Base-by-base conservation (phyloP, 2,888 invertebrate genomes). In the Dromius quadrimaculatus region DNA sequence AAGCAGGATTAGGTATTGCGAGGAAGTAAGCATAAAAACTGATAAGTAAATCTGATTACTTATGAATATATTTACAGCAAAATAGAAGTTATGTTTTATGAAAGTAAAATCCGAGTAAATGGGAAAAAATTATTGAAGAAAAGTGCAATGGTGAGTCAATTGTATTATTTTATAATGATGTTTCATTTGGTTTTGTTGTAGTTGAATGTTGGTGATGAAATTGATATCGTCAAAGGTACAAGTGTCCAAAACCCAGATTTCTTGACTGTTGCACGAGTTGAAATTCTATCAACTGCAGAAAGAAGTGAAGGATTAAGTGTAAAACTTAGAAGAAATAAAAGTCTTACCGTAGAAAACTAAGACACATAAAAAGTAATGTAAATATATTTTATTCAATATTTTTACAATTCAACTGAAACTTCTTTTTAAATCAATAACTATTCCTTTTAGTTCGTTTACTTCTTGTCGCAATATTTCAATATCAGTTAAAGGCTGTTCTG, bases 41-140 rank as follows among this genome's bases (percentile, higher is more conserved):
- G 45, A 20, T 22, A 11, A 15, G 11, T 62, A 23, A 23, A 43
- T 38, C 22, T 50, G n/a, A 2, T 61, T 47, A 5, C n/a, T n/a
- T n/a, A n/a, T n/a, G n/a, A n/a, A n/a, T 74, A 73, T 75, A 74
- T 68, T 84, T 87, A 75, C 81, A 92, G 92, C 79, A 94, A 93
- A 88, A 85, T 93, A 41, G 94, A 94, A 79, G 85, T 87, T 62
- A 82, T 89, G 57, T 93, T 95, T 80, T 94, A 93, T 83, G 91
- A 91, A 74, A 92, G 91, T 78, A 91, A 88, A 84, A 87, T 95
- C 72, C 87, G 92, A 77, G 80, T 93, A 0, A 95, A 95, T 83
- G 94, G 93, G 3, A 85, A 87, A 74, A 92, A 91, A 79, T 81
- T 92, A 0, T 73, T 84, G 34, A 95, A 95, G 81, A 95, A 95